Percentiles rank a stretch among this genome's conserved stretches.
These are phyloP conservation scores for Phenganax stokvisi DNA, from an alignment of 92 coral and sea anemone species.

Conservation along the genomic window DNA sequence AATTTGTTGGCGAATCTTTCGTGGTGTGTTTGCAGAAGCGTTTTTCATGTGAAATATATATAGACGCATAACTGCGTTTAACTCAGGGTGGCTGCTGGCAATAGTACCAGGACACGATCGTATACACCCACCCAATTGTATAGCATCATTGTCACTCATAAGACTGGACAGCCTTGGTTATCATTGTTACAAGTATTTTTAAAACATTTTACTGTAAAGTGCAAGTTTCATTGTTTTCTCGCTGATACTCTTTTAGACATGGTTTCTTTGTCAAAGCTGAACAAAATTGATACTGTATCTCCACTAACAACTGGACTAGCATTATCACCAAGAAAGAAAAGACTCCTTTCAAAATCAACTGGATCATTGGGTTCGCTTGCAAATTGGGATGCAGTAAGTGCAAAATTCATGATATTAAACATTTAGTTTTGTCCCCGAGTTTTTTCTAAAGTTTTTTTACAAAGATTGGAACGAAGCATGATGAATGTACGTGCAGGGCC, in stretches of 20 bases:
- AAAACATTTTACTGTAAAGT: no score
- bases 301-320: slow-evolving; percentile 23
- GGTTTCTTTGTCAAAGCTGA: slow-evolving; percentile 26
- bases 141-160: no score
- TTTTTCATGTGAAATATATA: no score
- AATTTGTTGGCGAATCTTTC: no score
- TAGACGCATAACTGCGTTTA: no score
- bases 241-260: slow-evolving; percentile 3
- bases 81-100: no score
- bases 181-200: no score
- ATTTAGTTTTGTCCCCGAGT: slow-evolving; percentile 62
- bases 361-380: slow-evolving; percentile 25
- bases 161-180: no score
- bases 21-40: no score
- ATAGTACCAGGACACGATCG: no score
- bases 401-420: slow-evolving; percentile 55
- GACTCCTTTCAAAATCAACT: slow-evolving; percentile 16
- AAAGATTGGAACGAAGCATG: slow-evolving; percentile 16
- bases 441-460: slow-evolving; percentile 71
- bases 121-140: no score
- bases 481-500: no score
- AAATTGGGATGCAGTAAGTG: slow-evolving; percentile 26
- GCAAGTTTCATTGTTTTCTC: not conserved
- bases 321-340: slow-evolving; percentile 26
- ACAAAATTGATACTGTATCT: slow-evolving; percentile 27